Evolutionary conservation across 2,888 invertebrate genomes (phyloP), one percentile per base, ranked within the genome.

Genomic region (Iselma pallidipennis): DNA sequence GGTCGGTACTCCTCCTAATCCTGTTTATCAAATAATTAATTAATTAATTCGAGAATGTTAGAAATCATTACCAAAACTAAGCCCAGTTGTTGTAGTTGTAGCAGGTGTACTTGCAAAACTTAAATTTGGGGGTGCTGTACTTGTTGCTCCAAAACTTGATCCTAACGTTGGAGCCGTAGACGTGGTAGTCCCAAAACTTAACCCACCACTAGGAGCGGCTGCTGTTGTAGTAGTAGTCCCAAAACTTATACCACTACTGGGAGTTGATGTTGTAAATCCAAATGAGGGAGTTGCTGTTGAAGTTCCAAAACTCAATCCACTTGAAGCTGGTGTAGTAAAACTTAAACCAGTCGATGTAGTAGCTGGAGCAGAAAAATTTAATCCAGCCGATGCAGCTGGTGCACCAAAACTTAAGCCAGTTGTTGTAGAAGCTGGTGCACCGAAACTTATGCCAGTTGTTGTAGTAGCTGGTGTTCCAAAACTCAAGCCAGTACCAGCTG

Each of bases 401-500:
- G 53, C 23, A 2, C 66, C 65, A 31, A 66, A 59, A 52, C 51
- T 53, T 6, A 64, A 55, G 6, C 59, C 57, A 12, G 45, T 14
- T 29, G 56, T 26, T 10, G 67, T 26, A 7, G 67, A 51, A 42
- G 58, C 57, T 19, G 69, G 76, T 0, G 80, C 56, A 19, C 74
- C 73, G 63, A 75, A 71, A 57, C 67, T 70, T 50, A 75, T 68
- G 10, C 71, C 68, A 21, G 66, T 45, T 25, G 61, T 53, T n/a
- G 70, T 55, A 53, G 68, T 57, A 23, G 66, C 12, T 33, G 66
- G 26, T 9, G 57, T 51, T n/a, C 63, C 63, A 61, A 66, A 61
- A 54, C 31, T 51, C 9, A 75, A 67, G 14, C 77, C 72, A 21
- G 67, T 67, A 6, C 75, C 57, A 9, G 74, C 61, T 10, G 78